These are phyloP conservation scores for Ectemnius lituratus DNA, from an alignment of 2,888 invertebrate genomes.

Conservation along the genomic window DNA sequence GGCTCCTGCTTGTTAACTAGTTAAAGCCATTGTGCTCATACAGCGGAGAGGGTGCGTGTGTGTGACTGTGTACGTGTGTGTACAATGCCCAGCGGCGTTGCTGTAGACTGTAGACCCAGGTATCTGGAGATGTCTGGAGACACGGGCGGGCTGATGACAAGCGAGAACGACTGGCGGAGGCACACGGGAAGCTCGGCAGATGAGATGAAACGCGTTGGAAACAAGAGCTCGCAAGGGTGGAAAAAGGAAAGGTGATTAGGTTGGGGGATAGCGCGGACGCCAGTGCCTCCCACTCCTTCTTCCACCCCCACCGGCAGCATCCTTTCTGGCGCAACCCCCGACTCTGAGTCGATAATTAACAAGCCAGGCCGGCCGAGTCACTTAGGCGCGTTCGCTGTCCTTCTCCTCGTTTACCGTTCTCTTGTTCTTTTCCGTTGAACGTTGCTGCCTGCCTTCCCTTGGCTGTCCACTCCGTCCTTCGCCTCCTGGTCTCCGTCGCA, in stretches of 20 bases:
- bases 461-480: constrained; percentile 10
- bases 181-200: constrained; percentile 33
- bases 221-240: constrained; percentile 65
- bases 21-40: constrained; percentile 60
- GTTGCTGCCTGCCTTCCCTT: constrained; percentile 38
- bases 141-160: constrained; percentile 47
- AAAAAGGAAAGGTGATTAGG: constrained; percentile 74
- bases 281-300: constrained; percentile 49
- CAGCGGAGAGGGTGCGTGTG: constrained; percentile 25
- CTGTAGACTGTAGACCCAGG: constrained; percentile 46
- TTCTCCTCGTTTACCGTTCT: constrained; percentile 27
- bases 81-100: constrained; percentile 14
- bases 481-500: constrained; percentile 25
- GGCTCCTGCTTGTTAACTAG: constrained; percentile 55
- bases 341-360: constrained; percentile 76
- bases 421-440: constrained; percentile 27
- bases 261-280: constrained; percentile 49
- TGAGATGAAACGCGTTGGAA: constrained; percentile 71
- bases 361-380: constrained; percentile 65
- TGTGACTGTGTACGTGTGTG: constrained; percentile 1
- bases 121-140: constrained; percentile 55
- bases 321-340: constrained; percentile 42
- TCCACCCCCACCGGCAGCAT: constrained; percentile 16
- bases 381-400: constrained; percentile 53
- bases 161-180: constrained; percentile 22